Percentiles rank a stretch among this genome's conserved stretches.
These are phyloP conservation scores for Cyclophora punctaria DNA, from an alignment of 2,888 invertebrate species.

Conservation along the genomic window DNA sequence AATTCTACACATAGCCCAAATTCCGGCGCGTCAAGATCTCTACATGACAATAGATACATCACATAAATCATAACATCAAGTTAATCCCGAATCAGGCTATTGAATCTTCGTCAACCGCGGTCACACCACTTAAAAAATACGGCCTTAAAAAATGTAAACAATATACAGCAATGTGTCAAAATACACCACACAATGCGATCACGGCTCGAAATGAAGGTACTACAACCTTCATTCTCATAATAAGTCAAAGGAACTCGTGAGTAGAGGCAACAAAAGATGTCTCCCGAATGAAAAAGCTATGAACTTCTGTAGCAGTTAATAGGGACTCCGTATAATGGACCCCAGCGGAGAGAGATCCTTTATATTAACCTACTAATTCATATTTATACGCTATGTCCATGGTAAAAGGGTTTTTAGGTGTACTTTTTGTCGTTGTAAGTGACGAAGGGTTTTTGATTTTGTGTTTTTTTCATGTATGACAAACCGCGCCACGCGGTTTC, in stretches of 20 bases:
- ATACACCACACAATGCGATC: constrained; percentile 59
- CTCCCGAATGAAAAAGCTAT: constrained; percentile 55
- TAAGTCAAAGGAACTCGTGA: constrained; percentile 40
- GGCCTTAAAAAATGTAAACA: constrained; percentile 55
- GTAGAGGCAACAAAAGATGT: constrained; percentile 44
- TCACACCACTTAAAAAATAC: constrained; percentile 41
- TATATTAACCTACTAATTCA: constrained; percentile 54
- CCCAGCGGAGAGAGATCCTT: constrained; percentile 43
- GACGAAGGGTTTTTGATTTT: constrained; percentile 7
- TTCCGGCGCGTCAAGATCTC: constrained; percentile 6
- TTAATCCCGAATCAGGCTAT: constrained; percentile 46
- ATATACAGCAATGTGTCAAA: constrained; percentile 68
- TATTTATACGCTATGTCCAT: constrained; percentile 44
- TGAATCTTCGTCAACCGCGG: constrained; percentile 55
- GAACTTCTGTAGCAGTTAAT: constrained; percentile 74
- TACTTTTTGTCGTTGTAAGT: constrained; percentile 2
- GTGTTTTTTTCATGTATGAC: too few species aligned
- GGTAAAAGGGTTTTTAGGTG: constrained; percentile 39
- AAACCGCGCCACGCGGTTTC: too few species aligned
- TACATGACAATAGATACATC: constrained; percentile 25
- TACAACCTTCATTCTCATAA: constrained; percentile 27
- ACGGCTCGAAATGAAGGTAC: constrained; percentile 35
- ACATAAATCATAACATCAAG: constrained; percentile 58
- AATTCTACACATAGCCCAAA: constrained; percentile 5
- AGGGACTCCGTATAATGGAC: constrained; percentile 47